phyloP scores from a whole-genome alignment of 2,113 vertebrate species.

The Corythoichthys intestinalis region DNA sequence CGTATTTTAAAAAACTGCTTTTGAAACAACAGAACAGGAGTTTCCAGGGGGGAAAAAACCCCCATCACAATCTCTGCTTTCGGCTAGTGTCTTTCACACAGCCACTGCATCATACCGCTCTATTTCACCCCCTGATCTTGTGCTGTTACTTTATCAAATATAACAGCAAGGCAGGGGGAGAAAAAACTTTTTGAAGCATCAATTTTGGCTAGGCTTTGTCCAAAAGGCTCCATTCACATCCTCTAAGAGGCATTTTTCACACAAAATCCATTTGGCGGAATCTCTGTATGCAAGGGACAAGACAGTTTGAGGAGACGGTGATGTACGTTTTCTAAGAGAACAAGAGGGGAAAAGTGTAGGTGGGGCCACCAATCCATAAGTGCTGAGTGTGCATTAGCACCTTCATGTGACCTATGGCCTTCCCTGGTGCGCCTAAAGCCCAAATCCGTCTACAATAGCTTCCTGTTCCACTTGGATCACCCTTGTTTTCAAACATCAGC shows the following conservation, averaged over 20 bases:
- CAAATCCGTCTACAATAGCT: constrained; percentile 81
- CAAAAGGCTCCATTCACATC: background rate
- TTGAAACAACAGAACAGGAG: background rate
- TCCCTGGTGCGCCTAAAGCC: constrained; percentile 75
- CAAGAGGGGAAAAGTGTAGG: background rate
- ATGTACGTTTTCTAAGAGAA: constrained; percentile 1
- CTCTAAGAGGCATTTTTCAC: background rate
- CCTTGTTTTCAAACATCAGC: constrained; percentile 72
- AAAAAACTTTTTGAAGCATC: background rate
- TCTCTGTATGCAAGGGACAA: background rate
- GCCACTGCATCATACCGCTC: background rate
- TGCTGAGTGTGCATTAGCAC: constrained; percentile 76
- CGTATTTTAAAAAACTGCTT: background rate
- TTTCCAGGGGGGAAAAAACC: background rate
- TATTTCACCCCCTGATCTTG: background rate
- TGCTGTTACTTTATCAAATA: background rate
- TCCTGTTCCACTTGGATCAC: constrained; percentile 80
- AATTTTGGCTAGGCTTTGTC: no score
- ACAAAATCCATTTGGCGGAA: background rate
- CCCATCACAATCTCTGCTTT: background rate
- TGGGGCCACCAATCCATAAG: constrained; percentile 64
- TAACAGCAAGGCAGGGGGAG: background rate
- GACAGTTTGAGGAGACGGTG: background rate
- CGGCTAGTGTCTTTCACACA: background rate
- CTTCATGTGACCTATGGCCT: constrained; percentile 78